These are phyloP conservation scores for Cydia fagiglandana DNA, from an alignment of 1,140 invertebrate species.

Conservation along the genomic window DNA sequence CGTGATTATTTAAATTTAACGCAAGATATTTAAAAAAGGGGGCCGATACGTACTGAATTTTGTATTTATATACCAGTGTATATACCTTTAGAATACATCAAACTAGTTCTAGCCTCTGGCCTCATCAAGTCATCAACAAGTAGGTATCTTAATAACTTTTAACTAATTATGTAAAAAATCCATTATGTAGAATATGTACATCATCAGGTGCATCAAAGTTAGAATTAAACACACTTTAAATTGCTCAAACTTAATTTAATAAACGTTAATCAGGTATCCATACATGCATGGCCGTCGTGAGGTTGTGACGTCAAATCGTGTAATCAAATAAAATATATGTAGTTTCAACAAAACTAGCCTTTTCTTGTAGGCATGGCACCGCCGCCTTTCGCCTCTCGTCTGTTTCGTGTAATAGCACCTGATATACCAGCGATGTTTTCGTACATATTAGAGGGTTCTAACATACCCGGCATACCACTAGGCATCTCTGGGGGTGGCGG, in stretches of 20 bases:
- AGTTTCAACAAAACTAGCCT: slow-evolving; percentile 55
- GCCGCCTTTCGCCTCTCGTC: slow-evolving; percentile 66
- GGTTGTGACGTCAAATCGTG: neutral
- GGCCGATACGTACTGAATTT: no score
- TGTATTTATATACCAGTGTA: no score
- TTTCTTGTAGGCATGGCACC: slow-evolving; percentile 68
- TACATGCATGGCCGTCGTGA: neutral
- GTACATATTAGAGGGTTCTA: neutral
- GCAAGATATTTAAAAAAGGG: no score
- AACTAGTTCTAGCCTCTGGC: no score
- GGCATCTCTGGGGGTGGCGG: slow-evolving; percentile 36
- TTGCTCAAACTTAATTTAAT: neutral
- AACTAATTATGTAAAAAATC: no score
- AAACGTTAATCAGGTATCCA: neutral
- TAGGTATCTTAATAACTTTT: no score
- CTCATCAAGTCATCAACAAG: no score
- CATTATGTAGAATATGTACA: no score
- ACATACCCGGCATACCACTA: neutral
- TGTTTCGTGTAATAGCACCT: slow-evolving; percentile 42
- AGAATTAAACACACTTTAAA: neutral
- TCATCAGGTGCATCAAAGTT: neutral
- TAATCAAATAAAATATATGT: neutral
- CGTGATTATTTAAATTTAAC: no score
- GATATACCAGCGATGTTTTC: slow-evolving; percentile 32
- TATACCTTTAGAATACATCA: no score